Evolutionary conservation across 2,113 vertebrate genomes (phyloP), one percentile per base, ranked within the genome.

Genomic region (Paramormyrops kingsleyae): DNA sequence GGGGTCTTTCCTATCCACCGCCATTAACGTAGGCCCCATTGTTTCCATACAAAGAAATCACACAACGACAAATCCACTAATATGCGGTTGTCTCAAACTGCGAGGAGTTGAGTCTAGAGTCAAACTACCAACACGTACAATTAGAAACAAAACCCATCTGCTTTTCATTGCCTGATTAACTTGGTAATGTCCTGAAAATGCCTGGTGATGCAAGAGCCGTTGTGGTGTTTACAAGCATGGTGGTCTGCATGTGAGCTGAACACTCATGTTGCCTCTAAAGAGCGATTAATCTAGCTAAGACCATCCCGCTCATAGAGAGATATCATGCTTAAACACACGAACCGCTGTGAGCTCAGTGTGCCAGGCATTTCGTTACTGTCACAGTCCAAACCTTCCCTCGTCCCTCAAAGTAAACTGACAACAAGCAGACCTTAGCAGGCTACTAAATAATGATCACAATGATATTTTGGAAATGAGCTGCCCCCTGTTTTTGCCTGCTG

Each of bases 161-260:
- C 35, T 80, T 80, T 80, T 42, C 74, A 80, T 80, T 80, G 31
- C 13, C 74, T 42, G 74, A 80, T 80, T 80, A 80, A 42, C 35
- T 80, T 80, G 31, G 74, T 80, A 19, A 80, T 80, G 74, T 80
- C 74, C 74, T 42, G 74, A 42, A 80, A 80, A 80, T 80, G 74
- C 74, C 12, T 39, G 5, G 74, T 80, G 74, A 42, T 42, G 74
- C 74, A 80, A 35, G 13, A 80, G 35, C 74, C 15, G 19, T 19
- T 39, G 31, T 6, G 35, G 13, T 42, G 31, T 80, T 80, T 80
- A 80, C 35, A 80, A 80, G 35, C 74, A 35, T 39, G 74, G 35
- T 39, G 74, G 74, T 80, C 74, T 80, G 35, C 74, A 80, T 42
- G 35, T 42, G 35, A 80, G 15, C 74, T 39, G 31, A 77, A 77